These are phyloP conservation scores for Dicyrtoma fusca DNA, from an alignment of 2,888 invertebrate species.

Conservation along the genomic window DNA sequence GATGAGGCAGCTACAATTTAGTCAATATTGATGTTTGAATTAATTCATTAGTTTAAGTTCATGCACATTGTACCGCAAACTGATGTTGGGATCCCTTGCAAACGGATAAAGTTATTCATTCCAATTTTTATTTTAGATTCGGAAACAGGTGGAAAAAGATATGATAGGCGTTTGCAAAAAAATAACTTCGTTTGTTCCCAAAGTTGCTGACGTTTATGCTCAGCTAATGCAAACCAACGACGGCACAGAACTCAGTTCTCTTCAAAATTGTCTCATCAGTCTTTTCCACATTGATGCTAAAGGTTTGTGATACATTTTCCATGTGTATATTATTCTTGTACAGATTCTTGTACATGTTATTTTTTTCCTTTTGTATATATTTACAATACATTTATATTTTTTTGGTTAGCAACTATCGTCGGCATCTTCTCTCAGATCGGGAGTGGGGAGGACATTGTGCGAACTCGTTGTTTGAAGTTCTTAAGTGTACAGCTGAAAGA, in stretches of 20 bases:
- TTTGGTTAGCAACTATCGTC: slow-evolving; percentile 64
- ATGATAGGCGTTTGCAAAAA: slow-evolving; percentile 84
- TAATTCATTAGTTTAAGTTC: not conserved
- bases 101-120: too few species aligned
- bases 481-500: slow-evolving; percentile 79
- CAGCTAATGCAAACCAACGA: slow-evolving; percentile 89
- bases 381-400: not conserved
- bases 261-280: slow-evolving; percentile 79
- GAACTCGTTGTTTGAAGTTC: slow-evolving; percentile 87
- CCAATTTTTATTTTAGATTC: slow-evolving; percentile 67
- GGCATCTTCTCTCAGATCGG: slow-evolving; percentile 73
- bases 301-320: slow-evolving; percentile 60
- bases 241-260: slow-evolving; percentile 77
- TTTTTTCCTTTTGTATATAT: not conserved
- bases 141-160: slow-evolving; percentile 76
- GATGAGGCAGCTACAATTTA: too few species aligned
- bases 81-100: too few species aligned
- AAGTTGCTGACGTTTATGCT: slow-evolving; percentile 88
- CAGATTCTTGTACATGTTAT: not conserved
- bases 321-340: not conserved
- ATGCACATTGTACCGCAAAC: too few species aligned
- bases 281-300: slow-evolving; percentile 75
- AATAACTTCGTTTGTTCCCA: slow-evolving; percentile 77
- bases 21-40: not conserved
- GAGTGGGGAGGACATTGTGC: slow-evolving; percentile 72